Evolutionary conservation across 2,113 vertebrate species (phyloP).

Genomic region (Lasiurus cinereus): DNA sequence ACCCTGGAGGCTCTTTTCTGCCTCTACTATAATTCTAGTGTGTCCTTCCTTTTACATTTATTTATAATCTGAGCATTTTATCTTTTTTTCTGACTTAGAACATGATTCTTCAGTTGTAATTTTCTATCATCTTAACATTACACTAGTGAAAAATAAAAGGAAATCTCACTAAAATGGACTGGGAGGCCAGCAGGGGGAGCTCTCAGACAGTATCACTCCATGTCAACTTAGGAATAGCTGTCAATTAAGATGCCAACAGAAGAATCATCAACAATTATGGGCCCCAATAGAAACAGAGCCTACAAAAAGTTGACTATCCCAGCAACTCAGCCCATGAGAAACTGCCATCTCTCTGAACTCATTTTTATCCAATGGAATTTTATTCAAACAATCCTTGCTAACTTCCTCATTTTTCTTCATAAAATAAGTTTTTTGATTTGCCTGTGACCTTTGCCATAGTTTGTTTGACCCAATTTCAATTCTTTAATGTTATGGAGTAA

Average conservation of each 20-base stretch:
- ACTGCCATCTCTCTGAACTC: neutral
- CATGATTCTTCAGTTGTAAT: neutral
- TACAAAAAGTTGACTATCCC: neutral
- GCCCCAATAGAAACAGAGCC: neutral
- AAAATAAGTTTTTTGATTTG: neutral
- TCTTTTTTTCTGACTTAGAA: conserved; percentile 21
- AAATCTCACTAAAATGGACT: neutral
- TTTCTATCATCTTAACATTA: neutral
- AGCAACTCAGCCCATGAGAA: neutral
- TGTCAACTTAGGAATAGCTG: neutral
- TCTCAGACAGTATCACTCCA: neutral
- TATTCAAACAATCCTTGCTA: neutral
- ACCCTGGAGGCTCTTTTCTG: neutral
- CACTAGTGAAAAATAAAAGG: neutral
- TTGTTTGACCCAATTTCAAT: neutral
- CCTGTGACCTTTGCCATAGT: neutral
- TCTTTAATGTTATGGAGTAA: neutral
- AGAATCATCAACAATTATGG: neutral
- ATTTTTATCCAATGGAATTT: neutral
- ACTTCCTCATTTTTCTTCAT: neutral
- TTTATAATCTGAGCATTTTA: neutral
- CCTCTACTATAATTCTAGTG: neutral
- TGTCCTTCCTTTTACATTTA: neutral
- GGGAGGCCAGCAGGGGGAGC: neutral
- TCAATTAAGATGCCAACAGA: neutral